Percentiles rank a stretch among this genome's conserved stretches.
Conservation (phyloP, 2,888 invertebrate species). For the Oligia strigilis region DNA sequence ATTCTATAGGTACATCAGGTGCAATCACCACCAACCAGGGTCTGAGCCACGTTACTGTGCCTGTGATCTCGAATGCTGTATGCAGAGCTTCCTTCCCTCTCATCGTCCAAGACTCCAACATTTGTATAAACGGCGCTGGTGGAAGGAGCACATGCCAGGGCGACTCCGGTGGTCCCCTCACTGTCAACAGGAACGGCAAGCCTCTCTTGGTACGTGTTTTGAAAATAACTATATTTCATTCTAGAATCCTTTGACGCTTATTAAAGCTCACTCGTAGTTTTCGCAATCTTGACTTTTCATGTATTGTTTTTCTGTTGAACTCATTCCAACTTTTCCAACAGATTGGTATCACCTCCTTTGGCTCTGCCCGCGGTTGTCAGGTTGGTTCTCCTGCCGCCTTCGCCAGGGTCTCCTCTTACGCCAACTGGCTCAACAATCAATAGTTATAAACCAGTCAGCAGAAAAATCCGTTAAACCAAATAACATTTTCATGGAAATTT, state of each 20-base stretch:
- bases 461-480: background rate
- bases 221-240: background rate
- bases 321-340: constrained; percentile 48
- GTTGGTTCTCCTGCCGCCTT: constrained; percentile 50
- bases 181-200: constrained; percentile 52
- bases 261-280: background rate
- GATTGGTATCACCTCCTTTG: constrained; percentile 77
- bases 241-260: background rate
- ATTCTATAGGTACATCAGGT: constrained; percentile 13
- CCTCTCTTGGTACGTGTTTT: constrained; percentile 67
- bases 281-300: background rate
- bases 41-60: constrained; percentile 32
- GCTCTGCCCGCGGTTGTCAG: constrained; percentile 70
- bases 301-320: background rate
- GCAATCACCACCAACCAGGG: background rate
- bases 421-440: constrained; percentile 57
- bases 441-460: constrained; percentile 14
- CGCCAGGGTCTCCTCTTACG: constrained; percentile 61
- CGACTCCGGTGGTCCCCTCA: constrained; percentile 77
- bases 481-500: background rate
- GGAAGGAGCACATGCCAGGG: constrained; percentile 71
- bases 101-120: constrained; percentile 64
- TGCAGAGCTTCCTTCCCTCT: constrained; percentile 31
- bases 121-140: constrained; percentile 71
- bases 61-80: constrained; percentile 31